A percentile compares a stretch with the other conserved stretches of the same genome.
Evolutionary conservation across 2,888 invertebrate species (phyloP).

Genomic region (Lamellibrachia satsuma): DNA sequence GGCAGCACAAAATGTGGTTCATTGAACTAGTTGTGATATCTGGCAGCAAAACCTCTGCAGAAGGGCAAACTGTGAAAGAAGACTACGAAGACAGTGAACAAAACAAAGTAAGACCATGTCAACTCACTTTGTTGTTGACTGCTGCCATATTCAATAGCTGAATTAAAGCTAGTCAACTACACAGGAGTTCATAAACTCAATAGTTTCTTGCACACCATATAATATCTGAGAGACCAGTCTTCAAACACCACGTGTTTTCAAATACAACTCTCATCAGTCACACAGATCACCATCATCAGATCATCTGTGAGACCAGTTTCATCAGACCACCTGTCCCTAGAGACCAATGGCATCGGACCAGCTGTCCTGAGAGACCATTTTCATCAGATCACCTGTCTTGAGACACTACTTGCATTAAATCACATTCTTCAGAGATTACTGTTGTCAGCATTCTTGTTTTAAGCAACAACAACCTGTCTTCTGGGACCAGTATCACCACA

Average conservation of each 20-base stretch:
- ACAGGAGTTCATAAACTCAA: background rate
- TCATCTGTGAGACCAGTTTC: background rate
- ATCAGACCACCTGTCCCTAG: background rate
- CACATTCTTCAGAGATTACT: background rate
- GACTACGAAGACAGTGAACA: background rate
- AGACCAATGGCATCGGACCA: background rate
- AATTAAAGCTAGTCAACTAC: background rate
- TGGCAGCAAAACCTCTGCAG: too few species aligned
- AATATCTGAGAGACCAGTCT: background rate
- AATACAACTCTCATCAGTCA: background rate
- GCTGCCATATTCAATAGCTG: background rate
- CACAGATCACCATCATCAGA: background rate
- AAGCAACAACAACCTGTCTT: background rate
- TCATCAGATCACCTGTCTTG: background rate
- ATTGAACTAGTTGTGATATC: too few species aligned
- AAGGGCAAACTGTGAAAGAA: background rate
- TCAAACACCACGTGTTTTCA: background rate
- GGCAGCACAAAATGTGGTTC: too few species aligned
- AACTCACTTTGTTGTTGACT: background rate
- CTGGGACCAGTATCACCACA: background rate
- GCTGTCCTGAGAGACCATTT: background rate
- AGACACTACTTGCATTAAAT: background rate
- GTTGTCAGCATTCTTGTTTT: background rate
- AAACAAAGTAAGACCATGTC: background rate
- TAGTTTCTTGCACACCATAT: background rate